Percentiles rank a stretch among this genome's conserved stretches.
These are phyloP conservation scores for Chanos chanos DNA, from an alignment of 2,797 vertebrate genomes.

Conservation along the genomic window DNA sequence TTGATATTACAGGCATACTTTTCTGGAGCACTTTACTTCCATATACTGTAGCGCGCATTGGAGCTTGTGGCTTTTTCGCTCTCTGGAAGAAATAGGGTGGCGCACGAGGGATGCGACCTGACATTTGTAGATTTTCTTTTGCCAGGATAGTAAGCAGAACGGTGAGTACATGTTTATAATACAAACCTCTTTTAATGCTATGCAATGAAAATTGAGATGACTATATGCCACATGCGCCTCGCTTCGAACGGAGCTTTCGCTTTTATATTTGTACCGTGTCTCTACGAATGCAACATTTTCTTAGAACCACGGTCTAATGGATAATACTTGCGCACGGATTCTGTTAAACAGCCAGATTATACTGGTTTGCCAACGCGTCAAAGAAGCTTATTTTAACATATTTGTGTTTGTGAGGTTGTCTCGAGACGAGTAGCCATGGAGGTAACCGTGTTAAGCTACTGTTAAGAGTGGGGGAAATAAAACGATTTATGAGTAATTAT, in stretches of 20 bases:
- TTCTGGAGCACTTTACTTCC: constrained; percentile 70
- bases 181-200: constrained; percentile 6
- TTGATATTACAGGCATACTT: constrained; percentile 78
- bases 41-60: constrained; percentile 58
- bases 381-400: constrained; percentile 67
- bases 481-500: constrained; percentile 48
- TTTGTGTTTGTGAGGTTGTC: constrained; percentile 65
- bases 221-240: constrained; percentile 14
- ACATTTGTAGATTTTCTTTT: constrained; percentile 13
- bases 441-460: constrained; percentile 30
- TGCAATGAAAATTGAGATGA: background rate
- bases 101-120: constrained; percentile 38
- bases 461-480: constrained; percentile 47
- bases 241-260: no score
- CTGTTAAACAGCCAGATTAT: constrained; percentile 69
- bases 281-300: constrained; percentile 7
- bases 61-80: constrained; percentile 46
- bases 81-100: constrained; percentile 42
- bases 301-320: constrained; percentile 27
- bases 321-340: constrained; percentile 57
- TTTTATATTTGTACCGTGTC: no score
- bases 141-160: constrained; percentile 14
- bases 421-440: constrained; percentile 53
- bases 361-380: constrained; percentile 66
- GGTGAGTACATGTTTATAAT: constrained; percentile 57